Evolutionary conservation across 2,888 invertebrate species (phyloP).

Genomic region (Entomobrya proxima): DNA sequence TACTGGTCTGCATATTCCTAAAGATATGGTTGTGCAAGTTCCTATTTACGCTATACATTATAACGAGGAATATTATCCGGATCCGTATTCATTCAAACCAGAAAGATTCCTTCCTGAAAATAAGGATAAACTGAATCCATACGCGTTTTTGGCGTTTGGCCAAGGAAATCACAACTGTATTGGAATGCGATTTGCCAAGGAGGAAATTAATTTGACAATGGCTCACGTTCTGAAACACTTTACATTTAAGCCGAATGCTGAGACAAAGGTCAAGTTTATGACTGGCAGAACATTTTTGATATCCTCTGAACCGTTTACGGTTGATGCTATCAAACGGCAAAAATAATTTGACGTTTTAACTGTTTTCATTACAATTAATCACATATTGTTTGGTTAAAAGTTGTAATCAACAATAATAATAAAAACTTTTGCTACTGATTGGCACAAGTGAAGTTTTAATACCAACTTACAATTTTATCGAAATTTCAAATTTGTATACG

Average conservation of each 20-base stretch:
- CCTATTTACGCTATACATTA: conserved; percentile 57
- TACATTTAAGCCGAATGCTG: conserved; percentile 49
- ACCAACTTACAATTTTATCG: too few species aligned
- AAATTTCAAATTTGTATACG: too few species aligned
- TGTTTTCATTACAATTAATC: too few species aligned
- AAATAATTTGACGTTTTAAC: too few species aligned
- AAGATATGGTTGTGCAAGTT: conserved; percentile 44
- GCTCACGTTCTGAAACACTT: conserved; percentile 64
- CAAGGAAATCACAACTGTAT: conserved; percentile 68
- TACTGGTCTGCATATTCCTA: conserved; percentile 42
- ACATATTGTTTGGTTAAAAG: too few species aligned
- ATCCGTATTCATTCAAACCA: conserved; percentile 52
- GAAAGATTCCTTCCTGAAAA: conserved; percentile 67
- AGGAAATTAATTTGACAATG: conserved; percentile 63
- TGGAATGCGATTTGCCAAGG: conserved; percentile 67
- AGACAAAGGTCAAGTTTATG: conserved; percentile 43
- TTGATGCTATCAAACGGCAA: conserved; percentile 43
- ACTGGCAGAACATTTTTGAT: conserved; percentile 58
- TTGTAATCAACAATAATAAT: too few species aligned
- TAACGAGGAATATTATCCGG: conserved; percentile 51
- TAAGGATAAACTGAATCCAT: conserved; percentile 65
- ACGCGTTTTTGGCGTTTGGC: conserved; percentile 68
- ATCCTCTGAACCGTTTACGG: conserved; percentile 32
- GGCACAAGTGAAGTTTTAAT: too few species aligned
- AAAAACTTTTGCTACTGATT: too few species aligned